Base-by-base conservation (phyloP, 2,888 invertebrate species). In the Amitus sp. region DNA sequence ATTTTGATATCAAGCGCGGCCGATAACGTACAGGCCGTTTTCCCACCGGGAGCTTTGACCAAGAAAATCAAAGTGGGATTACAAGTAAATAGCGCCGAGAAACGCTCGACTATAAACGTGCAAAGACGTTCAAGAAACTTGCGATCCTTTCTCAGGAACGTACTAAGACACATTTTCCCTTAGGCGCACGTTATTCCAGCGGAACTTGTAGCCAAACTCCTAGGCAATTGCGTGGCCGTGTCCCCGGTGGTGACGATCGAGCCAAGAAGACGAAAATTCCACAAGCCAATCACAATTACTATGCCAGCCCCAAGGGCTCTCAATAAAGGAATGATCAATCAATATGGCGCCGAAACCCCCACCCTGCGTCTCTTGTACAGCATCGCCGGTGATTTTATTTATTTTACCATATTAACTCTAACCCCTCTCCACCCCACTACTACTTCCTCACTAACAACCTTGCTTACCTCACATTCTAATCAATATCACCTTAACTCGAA, bases 211-310 rank as follows among this genome's bases (percentile, higher is more conserved):
- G 89, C 92, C 10, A 95, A 96, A 78, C 84, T 95, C 66, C 87
- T 98, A 69, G 99, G 98, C 61, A 96, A 98, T 77, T 93, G 96
- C 68, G 98, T 96, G 23, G 96, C 96, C 12, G 98, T 98, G 19
- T 96, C 97, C 55, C 98, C 99, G 28, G 96, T 99, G 62, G 94
- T 99, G 60, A 99, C 99, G 0, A 96, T 99, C 57, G 99, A 99
- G 84, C 99, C 99, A 10, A 85, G 99, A 46, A 86, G 99, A 46
- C 87, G 99, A 68, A 99, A 99, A 86, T 99, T 99, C 88, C 98
- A 99, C 83, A 96, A 98, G 82, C 94, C 96, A 30, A 99, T 99
- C 78, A 98, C 97, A 64, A 87, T 99, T 72, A 98, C 96, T 55
- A 95, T 98, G 82, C 99, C 99, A 6, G 80, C 81, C 17, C 82